phyloP scores from a whole-genome alignment of 2,888 invertebrate genomes.

The Atherix ibis region DNA sequence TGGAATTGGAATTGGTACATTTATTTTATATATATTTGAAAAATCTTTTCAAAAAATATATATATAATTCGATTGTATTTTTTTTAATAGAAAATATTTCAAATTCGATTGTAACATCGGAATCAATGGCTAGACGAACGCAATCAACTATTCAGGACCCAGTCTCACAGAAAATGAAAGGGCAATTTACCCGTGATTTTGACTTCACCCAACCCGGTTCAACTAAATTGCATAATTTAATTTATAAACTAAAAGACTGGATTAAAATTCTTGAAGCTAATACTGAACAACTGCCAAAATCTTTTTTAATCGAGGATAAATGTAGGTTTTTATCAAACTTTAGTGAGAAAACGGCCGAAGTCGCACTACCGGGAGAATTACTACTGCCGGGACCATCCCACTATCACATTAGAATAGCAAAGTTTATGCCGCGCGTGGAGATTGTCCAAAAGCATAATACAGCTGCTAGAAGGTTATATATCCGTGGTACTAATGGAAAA shows the following conservation, averaged over 20 bases:
- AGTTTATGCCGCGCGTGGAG: slow-evolving; percentile 94
- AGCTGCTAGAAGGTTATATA: slow-evolving; percentile 75
- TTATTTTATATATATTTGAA: not conserved
- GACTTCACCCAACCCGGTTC: slow-evolving; percentile 85
- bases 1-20: slow-evolving; percentile 69
- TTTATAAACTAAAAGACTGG: slow-evolving; percentile 91
- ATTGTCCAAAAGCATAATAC: slow-evolving; percentile 93
- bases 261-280: slow-evolving; percentile 90
- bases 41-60: no score
- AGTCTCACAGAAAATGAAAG: slow-evolving; percentile 92
- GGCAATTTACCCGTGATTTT: slow-evolving; percentile 88
- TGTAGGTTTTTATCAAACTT: slow-evolving; percentile 92
- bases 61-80: no score
- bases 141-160: slow-evolving; percentile 91
- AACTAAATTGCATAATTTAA: slow-evolving; percentile 82
- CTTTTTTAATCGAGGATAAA: slow-evolving; percentile 91
- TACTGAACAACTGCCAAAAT: slow-evolving; percentile 82
- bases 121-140: slow-evolving; percentile 76
- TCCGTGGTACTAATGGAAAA: slow-evolving; percentile 92
- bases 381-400: slow-evolving; percentile 87
- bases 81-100: slow-evolving; percentile 47
- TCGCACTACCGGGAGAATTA: slow-evolving; percentile 91
- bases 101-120: slow-evolving; percentile 62
- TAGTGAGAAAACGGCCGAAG: slow-evolving; percentile 87
- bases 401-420: slow-evolving; percentile 86